Evolutionary conservation across 2,113 vertebrate species (phyloP).

Genomic region (Salvelinus fontinalis): DNA sequence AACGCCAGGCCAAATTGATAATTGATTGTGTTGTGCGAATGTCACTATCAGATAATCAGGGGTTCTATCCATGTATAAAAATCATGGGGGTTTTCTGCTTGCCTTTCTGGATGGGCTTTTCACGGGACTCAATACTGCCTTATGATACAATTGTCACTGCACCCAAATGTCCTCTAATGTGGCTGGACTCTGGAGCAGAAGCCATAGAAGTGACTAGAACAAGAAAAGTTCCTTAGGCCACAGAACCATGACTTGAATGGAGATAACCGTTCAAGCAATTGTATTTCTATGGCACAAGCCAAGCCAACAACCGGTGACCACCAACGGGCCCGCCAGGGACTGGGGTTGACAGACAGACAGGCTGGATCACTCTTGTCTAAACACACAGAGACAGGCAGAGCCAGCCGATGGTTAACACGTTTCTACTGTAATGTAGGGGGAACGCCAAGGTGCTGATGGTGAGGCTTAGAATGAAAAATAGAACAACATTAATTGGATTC

Average conservation of each 20-base stretch:
- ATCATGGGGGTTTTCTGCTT: background rate
- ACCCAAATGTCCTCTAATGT: background rate
- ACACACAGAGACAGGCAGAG: too few relatives aligned
- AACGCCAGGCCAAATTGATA: background rate
- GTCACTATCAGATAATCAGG: background rate
- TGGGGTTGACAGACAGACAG: background rate
- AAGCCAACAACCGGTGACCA: background rate
- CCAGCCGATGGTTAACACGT: background rate
- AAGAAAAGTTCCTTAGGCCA: too few relatives aligned
- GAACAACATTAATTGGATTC: too few relatives aligned
- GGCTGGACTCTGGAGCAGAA: background rate
- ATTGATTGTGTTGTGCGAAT: background rate
- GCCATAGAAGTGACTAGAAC: background rate
- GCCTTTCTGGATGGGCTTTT: background rate
- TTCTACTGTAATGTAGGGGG: slow-evolving; percentile 4
- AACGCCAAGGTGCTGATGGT: slow-evolving; percentile 4
- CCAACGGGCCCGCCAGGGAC: background rate
- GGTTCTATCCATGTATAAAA: background rate
- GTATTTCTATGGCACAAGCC: too few relatives aligned
- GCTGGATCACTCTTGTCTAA: background rate
- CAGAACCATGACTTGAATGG: background rate
- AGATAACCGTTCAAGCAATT: too few relatives aligned
- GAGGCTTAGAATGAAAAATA: too few relatives aligned
- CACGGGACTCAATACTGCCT: background rate
- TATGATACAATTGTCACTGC: background rate